Base-by-base conservation (phyloP, 2,797 vertebrate genomes). In the Hippopotamyrus pictus region DNA sequence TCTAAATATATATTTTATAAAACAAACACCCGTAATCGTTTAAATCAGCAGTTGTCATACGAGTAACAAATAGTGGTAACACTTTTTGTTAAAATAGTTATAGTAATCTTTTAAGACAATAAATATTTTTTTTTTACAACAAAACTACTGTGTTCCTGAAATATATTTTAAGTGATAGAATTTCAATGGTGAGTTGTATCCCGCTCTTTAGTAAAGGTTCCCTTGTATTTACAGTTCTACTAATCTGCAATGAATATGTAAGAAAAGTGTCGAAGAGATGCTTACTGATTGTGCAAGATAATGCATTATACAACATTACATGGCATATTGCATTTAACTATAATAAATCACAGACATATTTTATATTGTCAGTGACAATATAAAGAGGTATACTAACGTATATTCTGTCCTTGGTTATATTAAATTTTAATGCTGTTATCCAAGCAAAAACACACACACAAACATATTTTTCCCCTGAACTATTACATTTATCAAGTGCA, bases 121-220 rank as follows among this genome's bases (percentile, higher is more conserved):
- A 95, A 94, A 94, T 83, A 90, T n/a, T 90, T 86, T 91, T 90
- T 89, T 96, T 95, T 95, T 95, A 96, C 96, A 96, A 96, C 95
- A 96, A 96, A 92, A 96, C 93, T 89, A 92, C 94, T 93, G 29
- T 87, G 6, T n/a, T 87, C 8, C 25, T 57, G 37, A 37, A 87
- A 87, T 85, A 29, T 25, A 46, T 85, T 50, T 53, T 51, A 51
- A 51, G 3, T 85, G 83, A 82, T 79, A 44, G 2, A 79, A 44
- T 82, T 82, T 46, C 46, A 82, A 46, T 37, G 11, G 9, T 86
- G 46, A 86, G 46, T 86, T 86, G 50, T 86, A 22, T 14, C 48
- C 5, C 12, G 50, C 48, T 86, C 22, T 53, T 86, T 54, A 12
- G 19, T 82, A 33, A 79, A 79, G 73, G 12, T 44, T 79, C 11